These are phyloP conservation scores for Caretta caretta DNA, from an alignment of 2,113 vertebrate species.

Conservation along the genomic window DNA sequence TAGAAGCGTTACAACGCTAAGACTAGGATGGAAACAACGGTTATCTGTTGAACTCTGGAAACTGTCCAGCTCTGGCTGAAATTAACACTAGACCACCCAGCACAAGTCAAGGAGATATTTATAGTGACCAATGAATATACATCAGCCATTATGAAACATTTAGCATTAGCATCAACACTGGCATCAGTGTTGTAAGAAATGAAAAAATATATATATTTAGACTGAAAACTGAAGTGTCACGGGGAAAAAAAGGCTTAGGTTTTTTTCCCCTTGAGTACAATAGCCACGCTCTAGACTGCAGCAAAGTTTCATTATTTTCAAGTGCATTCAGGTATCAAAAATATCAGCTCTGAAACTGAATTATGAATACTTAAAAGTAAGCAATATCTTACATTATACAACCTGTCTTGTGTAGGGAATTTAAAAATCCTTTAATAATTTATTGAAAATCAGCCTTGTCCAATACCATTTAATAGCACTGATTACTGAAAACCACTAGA, in stretches of 20 bases:
- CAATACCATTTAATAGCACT: not conserved
- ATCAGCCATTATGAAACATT: not conserved
- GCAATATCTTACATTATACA: not conserved
- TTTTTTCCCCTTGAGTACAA: not conserved
- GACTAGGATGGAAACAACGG: not conserved
- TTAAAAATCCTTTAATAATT: conserved; percentile 21
- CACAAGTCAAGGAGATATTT: not conserved
- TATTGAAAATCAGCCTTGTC: not conserved
- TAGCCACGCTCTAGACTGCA: not conserved
- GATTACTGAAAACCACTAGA: not conserved
- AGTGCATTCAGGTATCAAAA: fast-evolving
- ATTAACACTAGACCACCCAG: not conserved
- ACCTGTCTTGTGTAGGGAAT: not conserved
- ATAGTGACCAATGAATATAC: not conserved
- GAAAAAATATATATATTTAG: not conserved
- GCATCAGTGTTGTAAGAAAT: not conserved
- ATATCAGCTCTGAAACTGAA: not conserved
- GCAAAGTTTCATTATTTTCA: not conserved
- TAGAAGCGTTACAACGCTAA: not conserved
- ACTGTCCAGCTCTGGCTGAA: not conserved
- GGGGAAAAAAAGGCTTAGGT: not conserved
- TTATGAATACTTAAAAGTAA: not conserved
- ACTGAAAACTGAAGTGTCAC: not conserved
- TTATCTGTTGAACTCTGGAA: conserved; percentile 15
- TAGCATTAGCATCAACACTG: not conserved